Base-by-base conservation (phyloP, 1,140 invertebrate species). In the Drosophila bocki region DNA sequence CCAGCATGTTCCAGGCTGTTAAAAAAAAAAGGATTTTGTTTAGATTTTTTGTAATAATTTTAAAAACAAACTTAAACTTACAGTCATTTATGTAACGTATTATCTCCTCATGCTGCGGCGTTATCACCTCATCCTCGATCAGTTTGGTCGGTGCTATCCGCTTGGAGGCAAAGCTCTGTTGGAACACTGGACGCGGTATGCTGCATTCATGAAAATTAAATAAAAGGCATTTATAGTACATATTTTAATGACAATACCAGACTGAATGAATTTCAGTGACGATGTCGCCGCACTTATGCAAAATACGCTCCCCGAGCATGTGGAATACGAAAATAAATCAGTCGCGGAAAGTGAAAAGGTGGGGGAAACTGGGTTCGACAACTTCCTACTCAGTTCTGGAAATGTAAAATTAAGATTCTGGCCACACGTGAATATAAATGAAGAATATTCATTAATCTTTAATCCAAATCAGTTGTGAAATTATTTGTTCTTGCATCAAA, bases 41-140 rank as follows among this genome's bases (percentile, higher is more conserved):
- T 56, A 47, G 17, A 7, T 12, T 12, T 37, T 19, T 48, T 26
- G 47, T 12, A 13, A 47, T n/a, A 15, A 15, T 15, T 26, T 4
- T 6, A 29, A 29, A 29, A 29, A 29, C 1, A 22, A 15, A 5
- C 7, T 9, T 29, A 8, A 8, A 85, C 91, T 92, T 79, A 92
- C 91, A 92, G 35, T 92, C 91, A 68, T 91, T 92, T 74, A 94
- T 92, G 75, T 93, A 94, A 77, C 93, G 92, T 53, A 94, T 93
- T 42, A 94, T 92, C 83, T 94, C 93, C 70, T 93, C 93, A 64
- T 94, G 93, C 63, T 94, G 93, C 17, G 93, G 93, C 22, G 91
- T 92, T 63, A 92, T 82, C 57, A 91, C 80, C 69, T 87, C 86
- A 54, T 91, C 85, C 61, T 93, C 91, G 62, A 93, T 84, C 22